Evolutionary conservation across 1,140 invertebrate genomes (phyloP).

Genomic region (Lamellibrachia luymesi): DNA sequence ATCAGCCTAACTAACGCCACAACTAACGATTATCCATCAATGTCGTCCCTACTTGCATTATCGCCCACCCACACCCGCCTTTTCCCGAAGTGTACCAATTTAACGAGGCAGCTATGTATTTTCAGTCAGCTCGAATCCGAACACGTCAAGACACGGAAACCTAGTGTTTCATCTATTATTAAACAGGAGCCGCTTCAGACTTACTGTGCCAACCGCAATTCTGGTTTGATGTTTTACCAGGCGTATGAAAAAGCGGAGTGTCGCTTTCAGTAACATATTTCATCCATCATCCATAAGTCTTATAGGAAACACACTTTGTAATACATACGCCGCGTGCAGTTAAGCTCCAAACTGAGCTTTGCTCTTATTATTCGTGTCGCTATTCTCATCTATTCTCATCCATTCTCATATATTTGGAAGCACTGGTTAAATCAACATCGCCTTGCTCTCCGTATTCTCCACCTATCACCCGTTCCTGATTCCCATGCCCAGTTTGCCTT

Average conservation of each 20-base stretch:
- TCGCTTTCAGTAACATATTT: background rate
- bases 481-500: no score
- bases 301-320: background rate
- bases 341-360: no score
- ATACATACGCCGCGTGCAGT: background rate
- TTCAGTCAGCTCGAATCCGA: background rate
- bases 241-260: background rate
- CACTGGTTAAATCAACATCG: no score
- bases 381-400: no score
- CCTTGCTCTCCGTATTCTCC: no score
- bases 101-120: background rate
- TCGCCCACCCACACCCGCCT: background rate
- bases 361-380: no score
- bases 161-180: no score
- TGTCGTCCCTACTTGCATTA: background rate
- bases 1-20: background rate
- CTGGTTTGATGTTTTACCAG: background rate
- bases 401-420: no score
- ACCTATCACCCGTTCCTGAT: no score
- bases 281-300: background rate
- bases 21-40: background rate
- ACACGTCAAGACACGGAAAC: no score
- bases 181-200: background rate
- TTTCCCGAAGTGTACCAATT: background rate
- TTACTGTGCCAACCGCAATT: background rate